Evolutionary conservation across 2,888 invertebrate genomes (phyloP), one percentile per base, ranked within the genome.

Genomic region (Pristionchus fissidentatus): DNA sequence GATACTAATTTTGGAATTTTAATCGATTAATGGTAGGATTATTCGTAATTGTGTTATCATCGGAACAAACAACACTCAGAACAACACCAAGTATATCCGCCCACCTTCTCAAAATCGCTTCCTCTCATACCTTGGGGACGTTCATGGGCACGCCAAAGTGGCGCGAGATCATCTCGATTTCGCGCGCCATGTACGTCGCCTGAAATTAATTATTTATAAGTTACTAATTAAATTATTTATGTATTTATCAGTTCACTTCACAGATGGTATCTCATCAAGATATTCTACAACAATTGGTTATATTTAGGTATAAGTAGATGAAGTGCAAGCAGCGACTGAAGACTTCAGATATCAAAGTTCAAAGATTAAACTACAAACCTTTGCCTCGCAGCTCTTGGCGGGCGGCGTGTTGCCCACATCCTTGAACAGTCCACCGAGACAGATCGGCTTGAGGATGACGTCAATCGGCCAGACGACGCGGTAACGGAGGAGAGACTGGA

Each of bases 391-490:
- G 26, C n/a, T 38, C n/a, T 35, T 79, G 3, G 57, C 79, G 10
- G 79, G 79, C 22, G 79, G 79, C 0, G 79, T 35, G 79, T 79
- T 79, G 35, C 43, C 43, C 55, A 79, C 55, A 32, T 79, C 79
- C 41, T 26, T 79, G 79, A 79, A 79, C 1, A 79, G 38, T 0
- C 38, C 75, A 15, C 75, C 77, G 22, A 73, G 73, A 41, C 73
- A 73, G 73, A 73, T 43, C n/a, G 73, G 73, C 19, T 57, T 52
- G 57, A 79, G 79, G 3, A 79, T 57, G 26, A 79, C 57, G 15
- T 79, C 79, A 13, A 79, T 79, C 2, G 79, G 79, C 79, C 79
- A 79, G 15, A 79, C 55, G 55, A 79, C 79, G 26, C 79, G 79
- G 26, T 79, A 79, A 41, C 79, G 79, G 0, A 79, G 57, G 38